A percentile compares a stretch with the other conserved stretches of the same genome.
phyloP scores from a whole-genome alignment of 2,888 invertebrate species.

The Actias luna region DNA sequence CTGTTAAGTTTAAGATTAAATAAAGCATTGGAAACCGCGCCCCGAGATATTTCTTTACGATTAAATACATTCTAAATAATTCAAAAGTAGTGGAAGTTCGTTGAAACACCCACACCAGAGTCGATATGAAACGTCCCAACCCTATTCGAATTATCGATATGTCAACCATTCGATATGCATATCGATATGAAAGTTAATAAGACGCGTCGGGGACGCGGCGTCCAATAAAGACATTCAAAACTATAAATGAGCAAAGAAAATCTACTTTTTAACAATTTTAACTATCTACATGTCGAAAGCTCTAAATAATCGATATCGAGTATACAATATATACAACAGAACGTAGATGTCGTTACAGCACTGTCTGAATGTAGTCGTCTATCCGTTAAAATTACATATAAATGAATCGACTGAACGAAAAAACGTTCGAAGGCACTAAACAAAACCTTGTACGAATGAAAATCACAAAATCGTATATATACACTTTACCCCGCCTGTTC shows the following conservation, averaged over 20 bases:
- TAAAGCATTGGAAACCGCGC: not conserved
- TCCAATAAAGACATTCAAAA: not conserved
- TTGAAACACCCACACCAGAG: not conserved
- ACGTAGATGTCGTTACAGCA: not conserved
- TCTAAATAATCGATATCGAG: not conserved
- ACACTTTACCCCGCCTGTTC: not conserved
- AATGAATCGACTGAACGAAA: slow-evolving; percentile 6
- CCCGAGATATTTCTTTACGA: not conserved
- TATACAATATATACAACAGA: not conserved
- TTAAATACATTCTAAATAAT: not conserved
- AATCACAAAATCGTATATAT: slow-evolving; percentile 2
- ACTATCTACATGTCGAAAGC: not conserved
- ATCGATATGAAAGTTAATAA: not conserved
- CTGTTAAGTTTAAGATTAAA: slow-evolving; percentile 1
- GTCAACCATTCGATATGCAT: not conserved
- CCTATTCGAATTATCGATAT: not conserved
- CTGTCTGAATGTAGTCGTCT: not conserved
- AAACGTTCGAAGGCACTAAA: slow-evolving; percentile 10
- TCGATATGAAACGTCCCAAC: not conserved
- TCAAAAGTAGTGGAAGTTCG: not conserved
- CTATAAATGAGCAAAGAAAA: not conserved
- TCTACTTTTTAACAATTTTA: not conserved
- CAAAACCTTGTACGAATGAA: slow-evolving; percentile 2
- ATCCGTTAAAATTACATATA: not conserved
- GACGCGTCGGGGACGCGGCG: not conserved